phyloP scores from a whole-genome alignment of 2,797 vertebrate genomes.

The Xenops minutus region DNA sequence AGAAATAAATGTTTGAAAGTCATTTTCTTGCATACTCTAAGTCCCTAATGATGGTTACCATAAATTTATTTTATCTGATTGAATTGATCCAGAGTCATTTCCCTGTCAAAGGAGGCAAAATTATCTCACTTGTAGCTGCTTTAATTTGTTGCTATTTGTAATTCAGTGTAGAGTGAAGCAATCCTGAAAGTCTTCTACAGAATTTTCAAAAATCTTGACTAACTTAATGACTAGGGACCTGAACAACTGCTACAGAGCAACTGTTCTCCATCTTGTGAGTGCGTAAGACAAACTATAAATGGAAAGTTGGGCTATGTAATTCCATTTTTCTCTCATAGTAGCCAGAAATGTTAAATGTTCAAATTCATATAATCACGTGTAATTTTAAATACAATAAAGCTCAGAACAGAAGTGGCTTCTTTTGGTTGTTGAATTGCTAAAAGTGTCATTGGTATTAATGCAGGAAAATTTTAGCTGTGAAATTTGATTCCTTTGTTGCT shows the following conservation, averaged over 20 bases:
- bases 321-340: not conserved
- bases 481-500: not conserved
- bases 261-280: not conserved
- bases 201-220: not conserved
- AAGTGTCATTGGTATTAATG: not conserved
- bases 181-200: not conserved
- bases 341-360: not conserved
- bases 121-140: not conserved
- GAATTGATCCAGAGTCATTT: not conserved
- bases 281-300: not conserved
- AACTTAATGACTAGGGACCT: not conserved
- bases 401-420: not conserved
- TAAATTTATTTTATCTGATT: not conserved
- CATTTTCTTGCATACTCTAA: not conserved
- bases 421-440: not conserved
- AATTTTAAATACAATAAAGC: constrained; percentile 34
- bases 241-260: not conserved
- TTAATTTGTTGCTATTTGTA: not conserved
- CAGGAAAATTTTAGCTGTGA: not conserved
- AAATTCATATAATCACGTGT: not conserved
- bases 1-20: not conserved
- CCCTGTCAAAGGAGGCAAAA: not conserved
- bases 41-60: not conserved
- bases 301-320: not conserved
- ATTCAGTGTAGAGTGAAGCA: not conserved